phyloP scores from a whole-genome alignment of 2,888 invertebrate genomes.

The Oscheius onirici region DNA sequence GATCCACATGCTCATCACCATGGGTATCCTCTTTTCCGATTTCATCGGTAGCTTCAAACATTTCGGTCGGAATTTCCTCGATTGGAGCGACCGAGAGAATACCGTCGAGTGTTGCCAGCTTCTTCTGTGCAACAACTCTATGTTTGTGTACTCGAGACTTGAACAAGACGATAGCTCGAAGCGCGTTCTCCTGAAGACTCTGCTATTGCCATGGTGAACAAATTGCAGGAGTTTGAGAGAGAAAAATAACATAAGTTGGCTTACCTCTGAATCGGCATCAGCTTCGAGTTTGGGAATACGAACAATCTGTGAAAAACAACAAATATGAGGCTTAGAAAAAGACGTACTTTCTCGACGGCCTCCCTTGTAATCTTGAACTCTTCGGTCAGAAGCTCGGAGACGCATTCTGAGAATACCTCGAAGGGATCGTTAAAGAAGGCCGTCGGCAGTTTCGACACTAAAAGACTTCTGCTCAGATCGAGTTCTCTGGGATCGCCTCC shows the following conservation, averaged over 20 bases:
- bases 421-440: conserved; percentile 42
- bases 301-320: conserved; percentile 35
- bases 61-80: conserved; percentile 21
- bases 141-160: conserved; percentile 52
- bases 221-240: background rate
- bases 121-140: conserved; percentile 49
- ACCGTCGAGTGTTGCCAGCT: conserved; percentile 34
- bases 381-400: conserved; percentile 43
- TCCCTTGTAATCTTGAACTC: conserved; percentile 41
- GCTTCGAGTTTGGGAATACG: conserved; percentile 40
- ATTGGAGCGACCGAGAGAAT: conserved; percentile 17
- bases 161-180: conserved; percentile 50
- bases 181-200: conserved; percentile 44
- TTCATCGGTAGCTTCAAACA: conserved; percentile 35
- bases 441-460: conserved; percentile 41
- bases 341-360: conserved; percentile 34
- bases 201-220: background rate
- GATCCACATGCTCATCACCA: conserved; percentile 17
- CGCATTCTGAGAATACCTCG: conserved; percentile 48
- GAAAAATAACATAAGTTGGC: background rate
- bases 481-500: conserved; percentile 21
- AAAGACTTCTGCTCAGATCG: conserved; percentile 36
- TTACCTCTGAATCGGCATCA: conserved; percentile 37
- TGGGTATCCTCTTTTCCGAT: conserved; percentile 33
- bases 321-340: conserved; percentile 4